Percentiles rank a stretch among this genome's conserved stretches.
phyloP scores from a whole-genome alignment of 2,888 invertebrate species.

The Sacculina carcini region DNA sequence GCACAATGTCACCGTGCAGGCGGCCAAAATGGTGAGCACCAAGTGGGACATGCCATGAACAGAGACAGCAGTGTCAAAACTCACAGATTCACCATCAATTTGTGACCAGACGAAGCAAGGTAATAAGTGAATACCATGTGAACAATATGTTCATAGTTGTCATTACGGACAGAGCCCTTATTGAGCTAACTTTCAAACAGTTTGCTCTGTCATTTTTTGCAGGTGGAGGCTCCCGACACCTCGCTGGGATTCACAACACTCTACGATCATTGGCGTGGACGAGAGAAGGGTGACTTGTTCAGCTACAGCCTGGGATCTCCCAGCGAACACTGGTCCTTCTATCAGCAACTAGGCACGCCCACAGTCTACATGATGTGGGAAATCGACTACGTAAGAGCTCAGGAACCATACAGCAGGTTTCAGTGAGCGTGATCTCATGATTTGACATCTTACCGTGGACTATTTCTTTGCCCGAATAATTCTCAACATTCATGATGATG shows the following conservation, averaged over 20 bases:
- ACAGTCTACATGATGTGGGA: slow-evolving; percentile 12
- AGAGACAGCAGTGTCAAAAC: too few species aligned
- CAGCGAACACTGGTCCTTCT: slow-evolving; percentile 13
- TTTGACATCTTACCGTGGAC: too few species aligned
- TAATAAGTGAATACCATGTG: too few species aligned
- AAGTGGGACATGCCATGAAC: too few species aligned
- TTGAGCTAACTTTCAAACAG: not conserved
- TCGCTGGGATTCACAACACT: slow-evolving; percentile 9
- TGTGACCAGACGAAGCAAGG: too few species aligned
- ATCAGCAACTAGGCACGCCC: slow-evolving; percentile 11
- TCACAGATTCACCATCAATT: too few species aligned
- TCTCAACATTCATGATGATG: too few species aligned
- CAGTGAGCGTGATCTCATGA: too few species aligned
- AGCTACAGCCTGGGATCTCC: slow-evolving; percentile 11
- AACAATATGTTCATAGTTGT: too few species aligned
- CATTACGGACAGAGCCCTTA: not conserved
- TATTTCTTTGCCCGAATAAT: too few species aligned
- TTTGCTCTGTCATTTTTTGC: not conserved
- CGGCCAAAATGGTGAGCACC: slow-evolving; percentile 9
- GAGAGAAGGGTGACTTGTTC: slow-evolving; percentile 9
- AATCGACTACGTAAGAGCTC: slow-evolving; percentile 9
- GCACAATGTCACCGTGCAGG: slow-evolving; percentile 11
- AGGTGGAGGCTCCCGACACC: slow-evolving; percentile 12
- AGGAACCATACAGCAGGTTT: too few species aligned
- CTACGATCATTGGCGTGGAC: slow-evolving; percentile 12